phyloP scores from a whole-genome alignment of 2,797 vertebrate genomes.

The Lemur catta region DNA sequence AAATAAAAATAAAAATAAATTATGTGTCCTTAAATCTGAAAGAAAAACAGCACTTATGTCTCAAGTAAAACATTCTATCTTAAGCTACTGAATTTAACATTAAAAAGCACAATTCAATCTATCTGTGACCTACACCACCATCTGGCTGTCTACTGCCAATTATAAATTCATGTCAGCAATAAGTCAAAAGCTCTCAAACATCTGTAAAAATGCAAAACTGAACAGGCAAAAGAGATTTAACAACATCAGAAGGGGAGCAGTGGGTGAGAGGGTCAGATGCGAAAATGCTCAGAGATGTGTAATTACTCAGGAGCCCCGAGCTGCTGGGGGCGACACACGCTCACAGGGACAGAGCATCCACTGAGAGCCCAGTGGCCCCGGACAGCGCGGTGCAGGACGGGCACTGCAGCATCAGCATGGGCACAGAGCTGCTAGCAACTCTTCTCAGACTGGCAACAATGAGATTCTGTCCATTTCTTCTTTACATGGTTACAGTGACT shows the following conservation, averaged over 20 bases:
- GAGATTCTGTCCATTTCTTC: fast-evolving
- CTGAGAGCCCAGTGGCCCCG: fast-evolving
- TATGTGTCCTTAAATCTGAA: not conserved
- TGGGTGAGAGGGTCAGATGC: fast-evolving
- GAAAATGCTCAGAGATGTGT: not conserved
- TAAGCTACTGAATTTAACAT: not conserved
- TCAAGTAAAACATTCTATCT: not conserved
- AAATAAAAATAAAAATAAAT: not conserved
- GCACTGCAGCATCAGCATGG: fast-evolving
- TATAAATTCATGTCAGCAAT: fast-evolving
- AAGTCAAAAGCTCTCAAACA: not conserved
- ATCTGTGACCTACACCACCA: not conserved
- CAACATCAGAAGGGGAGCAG: fast-evolving
- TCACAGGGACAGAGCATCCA: fast-evolving
- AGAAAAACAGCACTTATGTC: not conserved
- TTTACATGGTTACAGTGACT: not conserved
- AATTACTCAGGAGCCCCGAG: not conserved
- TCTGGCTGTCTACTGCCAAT: not conserved
- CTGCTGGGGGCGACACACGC: fast-evolving
- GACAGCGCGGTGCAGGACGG: fast-evolving
- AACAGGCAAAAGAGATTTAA: not conserved
- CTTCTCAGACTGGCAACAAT: not conserved
- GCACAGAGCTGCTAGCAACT: not conserved
- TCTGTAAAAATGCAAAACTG: not conserved
- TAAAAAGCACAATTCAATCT: not conserved